These are phyloP conservation scores for Melanotaenia trifasciata DNA, from an alignment of 2,797 vertebrate species.

Conservation along the genomic window DNA sequence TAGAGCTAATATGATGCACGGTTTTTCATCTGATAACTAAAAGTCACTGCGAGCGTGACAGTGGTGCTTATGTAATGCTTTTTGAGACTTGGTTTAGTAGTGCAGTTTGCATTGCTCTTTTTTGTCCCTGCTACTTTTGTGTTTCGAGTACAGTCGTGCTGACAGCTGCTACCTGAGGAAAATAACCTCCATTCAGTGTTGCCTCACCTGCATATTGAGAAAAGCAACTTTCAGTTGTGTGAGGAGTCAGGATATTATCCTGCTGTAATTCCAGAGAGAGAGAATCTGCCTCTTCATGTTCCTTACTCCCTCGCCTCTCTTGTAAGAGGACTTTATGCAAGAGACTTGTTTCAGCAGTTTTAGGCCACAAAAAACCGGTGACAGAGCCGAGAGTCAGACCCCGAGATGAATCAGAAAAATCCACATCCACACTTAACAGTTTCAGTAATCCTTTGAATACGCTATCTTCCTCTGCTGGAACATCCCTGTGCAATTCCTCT, in stretches of 20 bases:
- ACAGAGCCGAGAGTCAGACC: conserved; percentile 20
- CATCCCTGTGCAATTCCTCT: conserved; percentile 50
- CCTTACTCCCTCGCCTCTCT: not conserved
- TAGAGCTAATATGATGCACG: not conserved
- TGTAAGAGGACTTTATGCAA: conserved; percentile 12
- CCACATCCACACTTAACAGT: conserved; percentile 49
- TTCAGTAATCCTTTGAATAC: conserved; percentile 40
- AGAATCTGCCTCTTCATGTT: conserved; percentile 11
- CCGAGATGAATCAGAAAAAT: conserved; percentile 29
- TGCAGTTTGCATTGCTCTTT: conserved; percentile 8
- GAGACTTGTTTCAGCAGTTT: conserved; percentile 20
- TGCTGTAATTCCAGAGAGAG: conserved; percentile 40
- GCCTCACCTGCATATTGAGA: conserved; percentile 47
- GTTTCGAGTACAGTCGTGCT: not conserved
- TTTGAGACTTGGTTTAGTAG: conserved; percentile 13
- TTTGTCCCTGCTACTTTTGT: conserved; percentile 7
- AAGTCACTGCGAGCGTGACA: not conserved
- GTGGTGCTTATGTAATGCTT: conserved; percentile 50
- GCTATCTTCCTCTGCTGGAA: conserved; percentile 29
- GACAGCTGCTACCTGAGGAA: conserved; percentile 72
- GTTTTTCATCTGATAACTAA: not conserved
- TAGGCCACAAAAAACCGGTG: conserved; percentile 29
- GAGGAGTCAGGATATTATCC: conserved; percentile 68
- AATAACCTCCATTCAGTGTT: conserved; percentile 66
- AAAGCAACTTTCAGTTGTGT: conserved; percentile 74